Evolutionary conservation across 2,113 vertebrate species (phyloP), one percentile per base, ranked within the genome.

Genomic region (Barnardius zonarius): DNA sequence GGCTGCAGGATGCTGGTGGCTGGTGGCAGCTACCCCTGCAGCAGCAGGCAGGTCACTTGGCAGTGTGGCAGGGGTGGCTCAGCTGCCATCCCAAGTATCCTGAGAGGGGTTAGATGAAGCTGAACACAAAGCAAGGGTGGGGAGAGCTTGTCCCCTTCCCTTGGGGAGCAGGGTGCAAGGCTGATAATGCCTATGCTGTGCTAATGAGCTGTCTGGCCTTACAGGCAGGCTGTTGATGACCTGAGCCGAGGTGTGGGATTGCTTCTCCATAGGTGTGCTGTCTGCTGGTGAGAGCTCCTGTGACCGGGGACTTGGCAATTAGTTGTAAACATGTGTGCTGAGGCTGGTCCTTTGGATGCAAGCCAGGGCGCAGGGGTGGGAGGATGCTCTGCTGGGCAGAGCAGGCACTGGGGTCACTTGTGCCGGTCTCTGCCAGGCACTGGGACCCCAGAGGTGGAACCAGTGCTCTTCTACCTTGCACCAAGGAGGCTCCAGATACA

Each of bases 71-170:
- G 49, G 41, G 46, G 25, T 44, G 62, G 25, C 43, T 81, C 64
- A 77, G 54, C 49, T 3, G 9, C 30, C 48, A 27, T 37, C 52
- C 62, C 2, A 4, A 78, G 28, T 55, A 39, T 77, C 48, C 14
- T 1, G 3, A 15, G 8, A n/a, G 31, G 3, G 3, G 9, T 64
- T 0, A 0, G 67, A 17, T 68, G 51, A 59, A 68, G 57, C 66
- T 92, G 55, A 51, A 14, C 28, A n/a, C 44, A 48, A 84, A 81
- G 18, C 20, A 68, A 5, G 20, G 14, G n/a, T 73, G 43, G 23
- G 35, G 39, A 57, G 37, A 54, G 27, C 46, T 57, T 74, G 46
- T 82, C 51, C 37, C 10, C 2, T 61, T 93, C 37, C 33, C 55
- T 64, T 61, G 74, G 33, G 54, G 33, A 52, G 14, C 59, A 39